Evolutionary conservation across 2,113 vertebrate species (phyloP), one percentile per base, ranked within the genome.

Genomic region (Ellobius talpinus): DNA sequence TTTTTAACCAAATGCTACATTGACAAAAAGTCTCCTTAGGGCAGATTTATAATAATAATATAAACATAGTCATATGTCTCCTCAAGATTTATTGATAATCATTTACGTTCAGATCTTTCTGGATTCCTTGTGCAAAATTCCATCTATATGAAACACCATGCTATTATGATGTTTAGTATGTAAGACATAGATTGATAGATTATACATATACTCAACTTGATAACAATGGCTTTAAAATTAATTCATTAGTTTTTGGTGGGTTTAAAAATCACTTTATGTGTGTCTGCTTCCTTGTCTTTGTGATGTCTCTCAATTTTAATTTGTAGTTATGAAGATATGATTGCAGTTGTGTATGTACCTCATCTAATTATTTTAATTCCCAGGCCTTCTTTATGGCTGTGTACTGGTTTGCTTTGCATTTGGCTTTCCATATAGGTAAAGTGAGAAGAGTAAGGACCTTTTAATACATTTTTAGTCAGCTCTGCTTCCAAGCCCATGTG

Each of bases 41-140:
- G 45, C 45, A 79, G 39, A 87, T 82, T 77, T 87, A 92, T 29
- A 86, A 72, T 82, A 90, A 81, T 42, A 87, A 50, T 7, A 3
- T 58, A 84, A 77, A 26, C 5, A 2, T 12, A 84, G 42, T 16
- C 39, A 55, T 78, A 66, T 0, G 14, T 89, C 96, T 94, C 14
- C 42, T 91, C 78, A 79, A 52, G 31, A 65, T 23, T 31, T 11
- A 79, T n/a, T 63, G 87, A 31, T 87, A 70, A 50, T 91, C 29
- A 79, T 90, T 92, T 11, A 36, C 76, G 85, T 90, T n/a, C 12
- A 66, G 55, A 84, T 2, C 66, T 47, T 92, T 55, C 16, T 45
- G 8, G 84, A 90, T 93, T 95, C 31, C 12, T 45, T 74, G 52
- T 72, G 74, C 29, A 94, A 91, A 94, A 89, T 66, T n/a, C 63